phyloP scores from a whole-genome alignment of 2,113 vertebrate genomes.

The Lagopus leucura region DNA sequence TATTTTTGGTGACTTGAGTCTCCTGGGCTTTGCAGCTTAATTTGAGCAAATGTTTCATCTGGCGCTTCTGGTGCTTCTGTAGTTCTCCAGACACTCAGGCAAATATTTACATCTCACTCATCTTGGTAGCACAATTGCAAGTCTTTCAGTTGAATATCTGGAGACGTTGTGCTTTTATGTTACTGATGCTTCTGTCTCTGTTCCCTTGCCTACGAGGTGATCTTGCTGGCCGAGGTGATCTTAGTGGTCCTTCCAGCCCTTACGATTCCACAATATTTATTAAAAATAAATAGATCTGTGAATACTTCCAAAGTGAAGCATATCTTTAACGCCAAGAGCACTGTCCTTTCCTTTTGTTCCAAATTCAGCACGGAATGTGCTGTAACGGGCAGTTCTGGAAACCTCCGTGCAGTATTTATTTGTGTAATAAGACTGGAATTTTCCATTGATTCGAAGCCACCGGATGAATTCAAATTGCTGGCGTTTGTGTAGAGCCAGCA shows the following conservation, averaged over 20 bases:
- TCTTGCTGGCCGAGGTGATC: too few species aligned
- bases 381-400: not conserved
- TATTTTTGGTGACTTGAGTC: slow-evolving; percentile 39
- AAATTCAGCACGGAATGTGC: not conserved
- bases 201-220: not conserved
- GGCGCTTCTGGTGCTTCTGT: slow-evolving; percentile 61
- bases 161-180: slow-evolving; percentile 29
- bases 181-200: not conserved
- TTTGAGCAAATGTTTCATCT: slow-evolving; percentile 72
- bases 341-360: not conserved
- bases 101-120: slow-evolving; percentile 69
- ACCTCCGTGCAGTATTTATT: not conserved
- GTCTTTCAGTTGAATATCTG: slow-evolving; percentile 46
- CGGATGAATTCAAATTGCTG: not conserved
- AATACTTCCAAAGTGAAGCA: not conserved
- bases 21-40: slow-evolving; percentile 55
- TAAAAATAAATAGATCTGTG: not conserved
- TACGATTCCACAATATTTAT: not conserved
- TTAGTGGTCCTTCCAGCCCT: too few species aligned
- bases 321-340: not conserved
- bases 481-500: not conserved
- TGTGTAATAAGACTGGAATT: slow-evolving; percentile 44
- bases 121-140: slow-evolving; percentile 35
- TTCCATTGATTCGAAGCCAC: slow-evolving; percentile 23
- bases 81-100: slow-evolving; percentile 54